phyloP scores from a whole-genome alignment of 2,113 vertebrate species.

The Vulpes lagopus region DNA sequence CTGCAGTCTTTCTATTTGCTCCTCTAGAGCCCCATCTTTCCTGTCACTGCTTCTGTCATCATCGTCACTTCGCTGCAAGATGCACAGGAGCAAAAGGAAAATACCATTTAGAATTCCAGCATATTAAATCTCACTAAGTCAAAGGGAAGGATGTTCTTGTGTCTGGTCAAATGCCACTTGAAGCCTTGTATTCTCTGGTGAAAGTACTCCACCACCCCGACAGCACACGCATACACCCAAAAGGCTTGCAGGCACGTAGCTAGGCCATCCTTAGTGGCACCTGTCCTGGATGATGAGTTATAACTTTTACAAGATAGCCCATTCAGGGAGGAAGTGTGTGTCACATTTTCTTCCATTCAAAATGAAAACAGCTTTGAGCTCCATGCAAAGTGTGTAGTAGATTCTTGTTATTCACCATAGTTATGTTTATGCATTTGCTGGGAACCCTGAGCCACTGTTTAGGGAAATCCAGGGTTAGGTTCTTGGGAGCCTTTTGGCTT shows the following conservation, averaged over 20 bases:
- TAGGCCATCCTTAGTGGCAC: neutral
- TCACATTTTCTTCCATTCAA: neutral
- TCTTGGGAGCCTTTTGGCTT: neutral
- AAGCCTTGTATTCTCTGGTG: neutral
- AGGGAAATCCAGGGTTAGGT: neutral
- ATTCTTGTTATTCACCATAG: neutral
- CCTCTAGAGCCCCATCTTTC: slow-evolving; percentile 95
- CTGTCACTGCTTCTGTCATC: slow-evolving; percentile 96
- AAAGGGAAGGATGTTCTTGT: neutral
- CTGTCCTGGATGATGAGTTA: neutral
- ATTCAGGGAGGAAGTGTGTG: neutral
- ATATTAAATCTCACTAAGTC: neutral
- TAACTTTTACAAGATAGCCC: neutral
- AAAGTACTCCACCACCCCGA: neutral
- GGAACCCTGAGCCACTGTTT: neutral
- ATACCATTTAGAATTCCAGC: neutral
- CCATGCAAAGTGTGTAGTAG: neutral
- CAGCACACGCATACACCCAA: no score
- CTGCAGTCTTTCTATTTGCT: slow-evolving; percentile 97
- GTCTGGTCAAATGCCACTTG: neutral
- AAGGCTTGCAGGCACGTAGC: neutral
- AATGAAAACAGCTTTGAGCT: neutral
- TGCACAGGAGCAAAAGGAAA: slow-evolving; percentile 23
- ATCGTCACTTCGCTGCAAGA: slow-evolving; percentile 92
- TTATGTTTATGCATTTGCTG: neutral